phyloP scores from a whole-genome alignment of 2,888 invertebrate genomes.

The Galerucella nymphaeae region DNA sequence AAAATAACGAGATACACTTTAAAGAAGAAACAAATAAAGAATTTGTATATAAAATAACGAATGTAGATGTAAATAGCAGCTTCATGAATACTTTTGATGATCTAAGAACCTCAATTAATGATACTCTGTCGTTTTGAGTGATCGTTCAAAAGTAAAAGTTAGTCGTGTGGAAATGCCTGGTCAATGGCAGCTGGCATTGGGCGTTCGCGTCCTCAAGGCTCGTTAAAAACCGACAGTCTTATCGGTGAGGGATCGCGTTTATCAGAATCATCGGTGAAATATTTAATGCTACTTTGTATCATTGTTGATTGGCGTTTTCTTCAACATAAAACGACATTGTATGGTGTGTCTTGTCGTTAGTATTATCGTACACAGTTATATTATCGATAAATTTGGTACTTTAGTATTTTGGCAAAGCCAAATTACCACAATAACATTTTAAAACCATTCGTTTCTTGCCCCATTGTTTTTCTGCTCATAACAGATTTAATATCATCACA shows the following conservation, averaged over 20 bases:
- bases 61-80: no score
- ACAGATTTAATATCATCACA: no score
- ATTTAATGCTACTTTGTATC: constrained; percentile 57
- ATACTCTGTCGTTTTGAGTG: not conserved
- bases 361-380: not conserved
- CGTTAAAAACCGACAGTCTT: constrained; percentile 58
- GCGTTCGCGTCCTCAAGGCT: constrained; percentile 51
- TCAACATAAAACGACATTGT: constrained; percentile 21
- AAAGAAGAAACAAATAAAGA: no score
- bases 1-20: not conserved
- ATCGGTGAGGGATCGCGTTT: constrained; percentile 58
- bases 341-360: not conserved
- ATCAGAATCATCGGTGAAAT: constrained; percentile 57
- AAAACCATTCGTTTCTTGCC: no score
- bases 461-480: no score
- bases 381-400: no score
- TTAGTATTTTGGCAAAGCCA: no score
- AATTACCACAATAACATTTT: no score
- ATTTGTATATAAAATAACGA: no score
- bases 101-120: no score
- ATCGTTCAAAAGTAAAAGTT: constrained; percentile 34
- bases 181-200: constrained; percentile 59
- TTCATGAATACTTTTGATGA: no score
- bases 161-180: constrained; percentile 57
- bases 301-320: constrained; percentile 45